A percentile compares a stretch with the other conserved stretches of the same genome.
phyloP scores from a whole-genome alignment of 2,888 invertebrate species.

The Syrista parreyssii region DNA sequence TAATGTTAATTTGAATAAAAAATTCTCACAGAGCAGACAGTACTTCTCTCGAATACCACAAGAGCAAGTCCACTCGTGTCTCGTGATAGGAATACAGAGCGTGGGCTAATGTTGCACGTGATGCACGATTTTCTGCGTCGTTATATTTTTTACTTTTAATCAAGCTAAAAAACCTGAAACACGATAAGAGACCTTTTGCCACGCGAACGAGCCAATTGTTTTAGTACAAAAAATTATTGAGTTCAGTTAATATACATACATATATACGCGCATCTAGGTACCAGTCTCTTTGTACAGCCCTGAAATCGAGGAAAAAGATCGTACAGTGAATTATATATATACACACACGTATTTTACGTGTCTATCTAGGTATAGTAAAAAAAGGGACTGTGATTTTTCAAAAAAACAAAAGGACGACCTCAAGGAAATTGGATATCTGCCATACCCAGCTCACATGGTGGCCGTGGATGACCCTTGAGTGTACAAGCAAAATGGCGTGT shows the following conservation, averaged over 20 bases:
- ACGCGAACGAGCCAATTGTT: background rate
- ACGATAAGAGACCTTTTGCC: background rate
- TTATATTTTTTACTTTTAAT: too few species aligned
- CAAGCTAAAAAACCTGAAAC: background rate
- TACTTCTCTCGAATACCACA: background rate
- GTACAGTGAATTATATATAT: too few species aligned
- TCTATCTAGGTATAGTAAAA: background rate
- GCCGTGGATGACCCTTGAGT: background rate
- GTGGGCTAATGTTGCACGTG: background rate
- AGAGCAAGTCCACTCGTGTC: background rate
- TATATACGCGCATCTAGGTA: background rate
- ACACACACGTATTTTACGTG: background rate
- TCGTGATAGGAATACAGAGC: background rate
- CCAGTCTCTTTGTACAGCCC: constrained; percentile 29
- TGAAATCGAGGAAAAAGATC: constrained; percentile 9
- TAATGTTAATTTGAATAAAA: background rate
- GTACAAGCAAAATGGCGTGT: background rate
- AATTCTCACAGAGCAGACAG: background rate
- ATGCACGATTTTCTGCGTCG: background rate
- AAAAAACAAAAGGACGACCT: background rate
- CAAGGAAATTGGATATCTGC: background rate
- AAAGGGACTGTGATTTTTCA: background rate
- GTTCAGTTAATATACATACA: background rate
- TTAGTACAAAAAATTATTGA: background rate
- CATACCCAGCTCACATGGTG: background rate